These are phyloP conservation scores for Diploptera punctata DNA, from an alignment of 2,888 invertebrate genomes.

Conservation along the genomic window DNA sequence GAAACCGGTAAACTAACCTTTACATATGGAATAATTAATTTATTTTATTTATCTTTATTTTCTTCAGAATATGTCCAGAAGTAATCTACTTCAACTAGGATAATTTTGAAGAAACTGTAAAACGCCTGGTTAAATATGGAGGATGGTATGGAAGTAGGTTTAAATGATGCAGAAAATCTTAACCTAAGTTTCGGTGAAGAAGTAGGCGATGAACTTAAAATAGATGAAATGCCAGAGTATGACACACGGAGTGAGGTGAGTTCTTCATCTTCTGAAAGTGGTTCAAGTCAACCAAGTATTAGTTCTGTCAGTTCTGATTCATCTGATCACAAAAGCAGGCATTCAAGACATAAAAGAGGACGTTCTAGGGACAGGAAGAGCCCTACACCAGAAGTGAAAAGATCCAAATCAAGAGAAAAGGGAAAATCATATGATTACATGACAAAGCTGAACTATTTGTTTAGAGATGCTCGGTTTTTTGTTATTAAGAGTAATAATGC, in stretches of 20 bases:
- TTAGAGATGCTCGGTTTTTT: constrained; percentile 93
- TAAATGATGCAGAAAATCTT: constrained; percentile 40
- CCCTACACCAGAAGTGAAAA: constrained; percentile 54
- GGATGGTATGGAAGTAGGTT: constrained; percentile 39
- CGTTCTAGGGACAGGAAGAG: constrained; percentile 44
- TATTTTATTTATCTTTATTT: not conserved
- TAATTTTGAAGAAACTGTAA: not conserved
- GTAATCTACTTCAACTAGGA: not conserved
- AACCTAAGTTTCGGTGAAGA: constrained; percentile 39
- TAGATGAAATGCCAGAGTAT: constrained; percentile 71
- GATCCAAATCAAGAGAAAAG: constrained; percentile 54
- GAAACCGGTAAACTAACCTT: constrained; percentile 20
- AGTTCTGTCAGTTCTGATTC: constrained; percentile 79
- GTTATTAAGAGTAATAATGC: constrained; percentile 98
- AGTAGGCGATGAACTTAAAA: constrained; percentile 72
- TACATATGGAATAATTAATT: not conserved
- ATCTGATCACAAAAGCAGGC: constrained; percentile 55
- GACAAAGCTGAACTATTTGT: constrained; percentile 91
- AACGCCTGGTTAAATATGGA: constrained; percentile 31
- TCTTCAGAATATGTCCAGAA: not conserved
- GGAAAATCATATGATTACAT: constrained; percentile 78
- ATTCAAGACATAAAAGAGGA: constrained; percentile 43
- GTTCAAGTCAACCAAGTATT: constrained; percentile 75
- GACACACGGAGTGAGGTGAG: constrained; percentile 91
- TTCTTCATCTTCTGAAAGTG: constrained; percentile 74